phyloP scores from a whole-genome alignment of 2,113 vertebrate genomes.

The Proterorhinus semilunaris region DNA sequence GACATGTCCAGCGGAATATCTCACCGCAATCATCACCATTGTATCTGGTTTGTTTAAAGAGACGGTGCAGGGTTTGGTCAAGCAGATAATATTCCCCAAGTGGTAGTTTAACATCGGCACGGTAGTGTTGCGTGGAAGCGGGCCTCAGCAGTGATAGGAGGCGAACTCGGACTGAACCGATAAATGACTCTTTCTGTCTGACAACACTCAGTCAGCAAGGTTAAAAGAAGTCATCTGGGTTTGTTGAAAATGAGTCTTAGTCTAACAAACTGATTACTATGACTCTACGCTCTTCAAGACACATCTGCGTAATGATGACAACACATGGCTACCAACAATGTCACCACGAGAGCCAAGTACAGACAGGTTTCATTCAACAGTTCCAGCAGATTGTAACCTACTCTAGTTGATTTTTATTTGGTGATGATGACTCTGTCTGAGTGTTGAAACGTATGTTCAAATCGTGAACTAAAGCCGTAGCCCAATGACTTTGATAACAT shows the following conservation, averaged over 20 bases:
- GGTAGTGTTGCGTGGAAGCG: not conserved
- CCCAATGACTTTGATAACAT: too few species aligned
- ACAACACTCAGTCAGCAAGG: not conserved
- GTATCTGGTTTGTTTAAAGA: constrained; percentile 10
- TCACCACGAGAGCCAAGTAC: too few species aligned
- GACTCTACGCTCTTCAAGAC: not conserved
- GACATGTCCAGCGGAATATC: constrained; percentile 15
- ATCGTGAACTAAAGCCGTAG: too few species aligned
- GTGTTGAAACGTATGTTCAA: too few species aligned
- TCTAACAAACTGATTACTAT: not conserved
- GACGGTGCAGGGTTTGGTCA: not conserved
- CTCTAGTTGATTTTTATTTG: too few species aligned
- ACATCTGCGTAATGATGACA: too few species aligned
- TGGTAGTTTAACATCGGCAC: not conserved
- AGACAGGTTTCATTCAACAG: too few species aligned
- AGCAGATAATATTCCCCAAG: not conserved
- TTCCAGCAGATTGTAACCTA: too few species aligned
- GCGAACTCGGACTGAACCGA: not conserved
- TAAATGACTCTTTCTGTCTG: too few species aligned
- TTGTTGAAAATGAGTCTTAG: not conserved
- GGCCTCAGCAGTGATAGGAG: not conserved
- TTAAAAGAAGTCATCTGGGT: not conserved
- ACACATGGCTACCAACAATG: too few species aligned
- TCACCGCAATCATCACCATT: constrained; percentile 3
- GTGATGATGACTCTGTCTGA: too few species aligned